Evolutionary conservation across 1,140 invertebrate species (phyloP).

Genomic region (Branchinecta lindahli): DNA sequence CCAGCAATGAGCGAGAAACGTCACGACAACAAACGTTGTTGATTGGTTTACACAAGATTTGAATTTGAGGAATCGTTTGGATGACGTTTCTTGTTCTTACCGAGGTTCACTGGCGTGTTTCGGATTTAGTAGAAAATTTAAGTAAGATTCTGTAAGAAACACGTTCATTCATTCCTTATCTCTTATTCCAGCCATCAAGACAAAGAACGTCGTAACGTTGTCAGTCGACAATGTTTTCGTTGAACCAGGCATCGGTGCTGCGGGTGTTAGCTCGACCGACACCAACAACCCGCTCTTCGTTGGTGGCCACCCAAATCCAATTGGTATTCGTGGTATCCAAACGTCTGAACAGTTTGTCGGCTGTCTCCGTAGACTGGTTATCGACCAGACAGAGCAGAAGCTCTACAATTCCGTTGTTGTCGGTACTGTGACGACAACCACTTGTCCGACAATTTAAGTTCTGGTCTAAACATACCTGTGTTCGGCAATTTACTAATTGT

Average conservation of each 20-base stretch:
- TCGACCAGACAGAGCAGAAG: slow-evolving; percentile 25
- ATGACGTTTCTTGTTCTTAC: too few species aligned
- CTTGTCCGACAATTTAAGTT: slow-evolving; percentile 25
- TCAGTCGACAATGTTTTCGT: slow-evolving; percentile 57
- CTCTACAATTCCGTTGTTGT: slow-evolving; percentile 25
- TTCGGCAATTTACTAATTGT: too few species aligned
- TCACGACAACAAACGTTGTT: too few species aligned
- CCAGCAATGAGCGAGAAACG: too few species aligned
- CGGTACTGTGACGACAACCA: slow-evolving; percentile 24
- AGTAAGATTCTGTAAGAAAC: too few species aligned
- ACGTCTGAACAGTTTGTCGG: slow-evolving; percentile 57
- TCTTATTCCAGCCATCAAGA: slow-evolving; percentile 53
- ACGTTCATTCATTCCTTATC: slow-evolving; percentile 20
- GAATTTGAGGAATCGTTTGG: too few species aligned
- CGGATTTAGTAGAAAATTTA: too few species aligned
- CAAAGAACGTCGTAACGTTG: slow-evolving; percentile 62
- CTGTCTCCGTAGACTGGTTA: slow-evolving; percentile 43
- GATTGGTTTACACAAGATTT: too few species aligned
- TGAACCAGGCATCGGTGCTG: slow-evolving; percentile 45
- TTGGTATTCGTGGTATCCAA: slow-evolving; percentile 35
- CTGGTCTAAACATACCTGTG: too few species aligned
- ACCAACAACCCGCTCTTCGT: slow-evolving; percentile 73
- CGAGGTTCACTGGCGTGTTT: too few species aligned
- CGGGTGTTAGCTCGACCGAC: slow-evolving; percentile 47
- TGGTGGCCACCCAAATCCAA: slow-evolving; percentile 56